Evolutionary conservation across 2,113 vertebrate genomes (phyloP), one percentile per base, ranked within the genome.

Genomic region (Bucco capensis): DNA sequence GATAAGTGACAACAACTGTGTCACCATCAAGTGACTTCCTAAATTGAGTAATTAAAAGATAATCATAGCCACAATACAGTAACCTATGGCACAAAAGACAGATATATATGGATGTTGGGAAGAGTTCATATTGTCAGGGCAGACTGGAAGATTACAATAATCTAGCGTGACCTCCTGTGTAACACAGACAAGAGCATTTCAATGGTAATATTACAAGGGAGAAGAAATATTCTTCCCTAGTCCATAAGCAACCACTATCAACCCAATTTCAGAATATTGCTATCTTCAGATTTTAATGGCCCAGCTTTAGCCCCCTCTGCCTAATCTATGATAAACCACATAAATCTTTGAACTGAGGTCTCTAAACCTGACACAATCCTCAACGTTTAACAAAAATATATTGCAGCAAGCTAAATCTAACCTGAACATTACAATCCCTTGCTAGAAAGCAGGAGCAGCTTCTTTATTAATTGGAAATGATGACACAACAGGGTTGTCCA

Each of bases 101-200:
- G 37, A 81, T 71, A 23, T 1, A 5, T 44, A 15, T 44, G 5
- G 40, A 42, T 25, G 30, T 53, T 74, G 69, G 25, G 53, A 84
- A 86, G 73, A 78, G 37, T 61, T 90, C 65, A 61, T 50, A 75
- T 23, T 86, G 25, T 69, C 3, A 1, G 12, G 57, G 35, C 69
- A 90, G 65, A 46, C 61, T 84, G 83, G 65, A 49, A 92, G 69
- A 91, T 88, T 88, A 90, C 60, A 27, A 75, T 93, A 95, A 95
- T 94, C 56, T 57, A 83, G 33, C 14, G 0, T 86, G 93, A 95
- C 83, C 92, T 91, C 67, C 90, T 94, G 86, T 60, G 53, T 57
- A 53, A 91, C 7, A 14, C 51, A 92, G 90, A 92, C 90, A 94
- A 92, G 82, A 88, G 24, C 35, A 88, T 91, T 95, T 93, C 60